Evolutionary conservation across 1,140 invertebrate species (phyloP), one percentile per base, ranked within the genome.

Genomic region (Macrotrachela quadricornifera): DNA sequence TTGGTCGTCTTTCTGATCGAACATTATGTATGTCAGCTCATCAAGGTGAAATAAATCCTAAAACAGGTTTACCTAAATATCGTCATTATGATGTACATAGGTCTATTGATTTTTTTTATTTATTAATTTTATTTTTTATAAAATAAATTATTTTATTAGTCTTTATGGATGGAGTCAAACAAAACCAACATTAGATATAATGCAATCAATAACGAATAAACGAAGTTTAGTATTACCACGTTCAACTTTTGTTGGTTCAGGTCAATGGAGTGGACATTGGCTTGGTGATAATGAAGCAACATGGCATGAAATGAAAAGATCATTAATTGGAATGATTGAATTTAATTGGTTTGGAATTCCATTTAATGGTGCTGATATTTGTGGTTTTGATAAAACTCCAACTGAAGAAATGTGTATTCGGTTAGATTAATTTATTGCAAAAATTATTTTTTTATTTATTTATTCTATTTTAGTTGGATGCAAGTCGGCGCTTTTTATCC

Each of bases 241-340:
- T 46, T 80, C 85, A 0, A 80, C 82, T 0, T 90, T 80, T 70
- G 69, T 80, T 41, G 81, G 84, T 9, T 75, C 77, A 56, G 86
- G 86, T 15, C 71, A 74, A 53, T 85, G 78, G 67, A 77, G 78
- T n/a, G 84, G 82, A 12, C 83, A 90, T 69, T 94, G 88, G 88
- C 80, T 81, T 56, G 87, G 87, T 15, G 68, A 71, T 54, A 68
- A 67, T 53, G 16, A 48, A 44, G 62, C 67, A 10, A 59, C 55
- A 1, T 71, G 59, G 55, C 12, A 60, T 50, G 65, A 71, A 55
- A 48, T 71, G 49, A 60, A 63, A 46, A 59, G 61, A 41, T 66
- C 67, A 17, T 66, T 70, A 54, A 46, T 50, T 43, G 51, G 51
- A 10, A 45, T 53, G 43, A 36, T 53, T 11, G 51, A 53, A 43